Evolutionary conservation across 1,140 invertebrate genomes (phyloP), one percentile per base, ranked within the genome.

Genomic region (Platyura marginata): DNA sequence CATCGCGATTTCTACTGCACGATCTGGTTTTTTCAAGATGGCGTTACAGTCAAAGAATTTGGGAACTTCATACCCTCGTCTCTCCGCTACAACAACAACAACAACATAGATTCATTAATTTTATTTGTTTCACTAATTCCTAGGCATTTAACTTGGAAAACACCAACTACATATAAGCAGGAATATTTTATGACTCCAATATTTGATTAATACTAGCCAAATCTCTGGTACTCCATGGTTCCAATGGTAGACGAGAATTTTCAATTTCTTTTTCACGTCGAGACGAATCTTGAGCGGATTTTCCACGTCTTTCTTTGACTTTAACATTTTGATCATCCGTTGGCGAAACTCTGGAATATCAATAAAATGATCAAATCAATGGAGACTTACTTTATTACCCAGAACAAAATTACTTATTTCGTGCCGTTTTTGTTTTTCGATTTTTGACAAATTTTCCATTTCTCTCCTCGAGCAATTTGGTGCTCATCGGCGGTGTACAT

Each of bases 141-240:
- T 16, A 21, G 6, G 21, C 10, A 38, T 42, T 42, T 42, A 42
- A 34, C 21, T n/a, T 42, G 42, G 36, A 23, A 23, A 11, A 16
- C 29, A 20, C 23, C 46, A 35, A 35, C 42, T 47, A 48, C 48
- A 48, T 48, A 46, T 42, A 46, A 49, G 47, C 47, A 49, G 48
- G n/a, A n/a, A n/a, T n/a, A n/a, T n/a, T 51, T 21, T 54, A 53
- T 32, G 41, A 42, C 22, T 42, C 72, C 42, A 82, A 63, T 53
- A 81, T 73, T 47, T 73, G 68, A 58, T 80, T 81, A 64, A 82
- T 80, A 57, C 74, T 74, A 42, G 72, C 69, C 47, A 81, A 74
- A 46, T 67, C 70, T 44, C 71, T 66, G 16, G 74, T 79, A 55
- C 77, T 81, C 79, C 79, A 81, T 2, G 77, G 72, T 51, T 80